Evolutionary conservation across 2,888 invertebrate species (phyloP).

Genomic region (Hyalella azteca): DNA sequence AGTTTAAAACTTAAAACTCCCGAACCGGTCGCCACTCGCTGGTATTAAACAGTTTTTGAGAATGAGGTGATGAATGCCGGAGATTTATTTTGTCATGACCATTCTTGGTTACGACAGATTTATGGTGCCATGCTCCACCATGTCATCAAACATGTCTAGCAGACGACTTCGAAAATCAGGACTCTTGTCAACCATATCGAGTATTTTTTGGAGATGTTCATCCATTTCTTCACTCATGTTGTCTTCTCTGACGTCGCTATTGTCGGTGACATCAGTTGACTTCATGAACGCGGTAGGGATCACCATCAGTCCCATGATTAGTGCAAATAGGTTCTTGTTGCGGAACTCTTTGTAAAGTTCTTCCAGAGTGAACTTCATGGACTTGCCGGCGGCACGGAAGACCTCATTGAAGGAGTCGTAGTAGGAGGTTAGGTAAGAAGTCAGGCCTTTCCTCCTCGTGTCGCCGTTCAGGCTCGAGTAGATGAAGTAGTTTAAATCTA

Average conservation of each 20-base stretch:
- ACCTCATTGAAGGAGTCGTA: conserved; percentile 25
- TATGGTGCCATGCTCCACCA: background rate
- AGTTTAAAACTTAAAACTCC: too few relatives aligned
- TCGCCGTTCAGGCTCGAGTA: conserved; percentile 41
- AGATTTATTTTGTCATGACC: too few relatives aligned
- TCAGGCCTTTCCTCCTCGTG: conserved; percentile 5
- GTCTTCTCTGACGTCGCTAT: background rate
- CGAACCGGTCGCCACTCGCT: too few relatives aligned
- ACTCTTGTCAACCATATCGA: conserved; percentile 39
- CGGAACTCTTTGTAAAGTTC: conserved; percentile 42
- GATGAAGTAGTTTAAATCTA: conserved; percentile 40
- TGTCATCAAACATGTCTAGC: conserved; percentile 45
- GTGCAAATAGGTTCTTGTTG: conserved; percentile 38
- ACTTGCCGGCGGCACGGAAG: background rate
- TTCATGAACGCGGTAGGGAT: conserved; percentile 38
- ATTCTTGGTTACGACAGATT: too few relatives aligned
- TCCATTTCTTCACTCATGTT: conserved; percentile 15
- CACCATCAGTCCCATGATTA: conserved; percentile 39
- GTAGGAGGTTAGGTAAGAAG: conserved; percentile 20
- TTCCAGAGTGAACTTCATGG: conserved; percentile 30
- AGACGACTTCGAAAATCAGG: conserved; percentile 37
- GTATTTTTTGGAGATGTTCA: background rate
- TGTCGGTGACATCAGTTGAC: conserved; percentile 20
- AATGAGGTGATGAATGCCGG: too few relatives aligned
- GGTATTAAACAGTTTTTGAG: too few relatives aligned